phyloP scores from a whole-genome alignment of 2,888 invertebrate species.

The Thalpophila matura region DNA sequence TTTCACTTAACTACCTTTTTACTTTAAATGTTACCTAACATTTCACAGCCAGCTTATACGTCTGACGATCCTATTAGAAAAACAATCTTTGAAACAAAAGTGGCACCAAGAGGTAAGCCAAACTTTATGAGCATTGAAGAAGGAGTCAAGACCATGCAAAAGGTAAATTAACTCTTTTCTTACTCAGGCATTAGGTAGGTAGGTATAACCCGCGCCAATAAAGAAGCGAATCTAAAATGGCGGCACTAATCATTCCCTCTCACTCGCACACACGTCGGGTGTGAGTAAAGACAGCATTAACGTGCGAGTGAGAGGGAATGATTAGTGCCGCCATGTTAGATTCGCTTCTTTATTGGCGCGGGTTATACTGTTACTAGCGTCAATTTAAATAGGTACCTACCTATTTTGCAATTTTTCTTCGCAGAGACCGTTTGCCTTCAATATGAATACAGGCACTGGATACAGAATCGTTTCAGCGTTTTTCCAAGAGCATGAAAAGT shows the following conservation, averaged over 20 bases:
- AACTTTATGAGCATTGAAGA: constrained; percentile 91
- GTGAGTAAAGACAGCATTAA: too few relatives aligned
- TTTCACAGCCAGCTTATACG: constrained; percentile 80
- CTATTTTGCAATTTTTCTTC: constrained; percentile 13
- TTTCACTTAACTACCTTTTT: too few relatives aligned
- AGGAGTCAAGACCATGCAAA: constrained; percentile 89
- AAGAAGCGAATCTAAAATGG: too few relatives aligned
- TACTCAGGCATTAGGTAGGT: too few relatives aligned
- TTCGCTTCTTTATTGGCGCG: too few relatives aligned
- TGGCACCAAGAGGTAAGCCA: constrained; percentile 90
- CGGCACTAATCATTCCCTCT: too few relatives aligned
- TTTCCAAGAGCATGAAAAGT: constrained; percentile 93
- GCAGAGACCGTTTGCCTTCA: constrained; percentile 91
- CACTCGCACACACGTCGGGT: too few relatives aligned
- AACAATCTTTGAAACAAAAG: constrained; percentile 91
- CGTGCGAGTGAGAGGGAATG: too few relatives aligned
- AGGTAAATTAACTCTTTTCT: constrained; percentile 69
- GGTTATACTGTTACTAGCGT: too few relatives aligned
- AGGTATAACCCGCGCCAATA: too few relatives aligned
- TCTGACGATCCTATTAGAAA: constrained; percentile 82
- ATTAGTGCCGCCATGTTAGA: too few relatives aligned
- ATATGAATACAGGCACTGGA: constrained; percentile 90
- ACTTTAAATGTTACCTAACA: neutral
- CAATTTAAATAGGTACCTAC: too few relatives aligned
- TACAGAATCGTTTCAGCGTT: constrained; percentile 91